phyloP scores from a whole-genome alignment of 2,888 invertebrate genomes.

The Cynaeus angustus region DNA sequence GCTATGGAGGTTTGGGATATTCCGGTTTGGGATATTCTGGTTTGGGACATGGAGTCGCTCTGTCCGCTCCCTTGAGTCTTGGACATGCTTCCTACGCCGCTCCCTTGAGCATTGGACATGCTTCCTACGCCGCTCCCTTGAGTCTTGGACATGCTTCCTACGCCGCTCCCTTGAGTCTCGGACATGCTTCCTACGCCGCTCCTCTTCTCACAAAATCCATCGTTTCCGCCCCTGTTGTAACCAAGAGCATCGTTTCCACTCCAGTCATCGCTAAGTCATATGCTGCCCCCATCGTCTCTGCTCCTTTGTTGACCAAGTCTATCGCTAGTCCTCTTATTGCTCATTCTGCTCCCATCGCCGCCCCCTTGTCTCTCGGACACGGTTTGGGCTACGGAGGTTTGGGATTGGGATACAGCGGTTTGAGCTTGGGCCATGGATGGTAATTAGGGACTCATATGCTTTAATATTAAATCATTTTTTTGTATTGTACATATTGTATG shows the following conservation, averaged over 20 bases:
- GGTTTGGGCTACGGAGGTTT: slow-evolving; percentile 37
- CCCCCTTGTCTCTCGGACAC: slow-evolving; percentile 45
- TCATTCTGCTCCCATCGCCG: slow-evolving; percentile 52
- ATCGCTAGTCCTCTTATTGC: slow-evolving; percentile 52
- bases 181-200: slow-evolving; percentile 43
- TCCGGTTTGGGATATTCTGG: slow-evolving; percentile 57
- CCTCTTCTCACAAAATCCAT: slow-evolving; percentile 52
- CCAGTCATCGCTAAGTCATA: slow-evolving; percentile 50
- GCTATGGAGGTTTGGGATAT: slow-evolving; percentile 54
- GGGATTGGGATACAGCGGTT: slow-evolving; percentile 42
- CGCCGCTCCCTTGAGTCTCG: slow-evolving; percentile 52
- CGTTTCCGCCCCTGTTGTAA: slow-evolving; percentile 52
- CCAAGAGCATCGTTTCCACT: slow-evolving; percentile 50
- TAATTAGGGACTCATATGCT: slow-evolving; percentile 15
- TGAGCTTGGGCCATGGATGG: slow-evolving; percentile 49
- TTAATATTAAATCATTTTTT: slow-evolving; percentile 30
- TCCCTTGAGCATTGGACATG: slow-evolving; percentile 46
- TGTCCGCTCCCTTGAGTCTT: slow-evolving; percentile 52
- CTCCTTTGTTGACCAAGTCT: slow-evolving; percentile 38
- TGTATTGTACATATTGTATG: slow-evolving; percentile 46
- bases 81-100: slow-evolving; percentile 46
- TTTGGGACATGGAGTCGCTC: slow-evolving; percentile 45
- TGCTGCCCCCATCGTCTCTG: slow-evolving; percentile 53
- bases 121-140: slow-evolving; percentile 49
- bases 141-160: slow-evolving; percentile 50